phyloP scores from a whole-genome alignment of 2,888 invertebrate species.

The Ganaspis brasiliensis region DNA sequence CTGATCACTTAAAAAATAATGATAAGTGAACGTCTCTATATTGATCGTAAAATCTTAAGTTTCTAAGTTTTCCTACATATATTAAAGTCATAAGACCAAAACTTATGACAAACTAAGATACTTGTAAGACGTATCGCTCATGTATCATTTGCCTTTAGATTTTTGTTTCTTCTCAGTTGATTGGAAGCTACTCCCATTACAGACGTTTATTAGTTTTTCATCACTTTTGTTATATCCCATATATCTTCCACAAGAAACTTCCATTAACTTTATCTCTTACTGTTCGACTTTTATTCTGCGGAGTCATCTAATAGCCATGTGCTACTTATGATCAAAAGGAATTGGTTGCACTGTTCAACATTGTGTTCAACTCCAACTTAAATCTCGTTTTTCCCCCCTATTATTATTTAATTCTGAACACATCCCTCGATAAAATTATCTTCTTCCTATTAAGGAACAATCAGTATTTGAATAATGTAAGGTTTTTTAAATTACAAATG shows the following conservation, averaged over 20 bases:
- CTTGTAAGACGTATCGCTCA: background rate
- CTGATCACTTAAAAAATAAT: constrained; percentile 17
- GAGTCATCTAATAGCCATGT: constrained; percentile 10
- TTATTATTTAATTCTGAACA: background rate
- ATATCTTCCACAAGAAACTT: constrained; percentile 18
- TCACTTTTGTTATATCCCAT: constrained; percentile 9
- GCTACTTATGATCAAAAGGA: constrained; percentile 22
- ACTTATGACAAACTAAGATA: constrained; percentile 12
- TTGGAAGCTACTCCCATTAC: constrained; percentile 15
- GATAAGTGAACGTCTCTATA: constrained; percentile 42
- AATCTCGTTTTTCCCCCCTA: background rate
- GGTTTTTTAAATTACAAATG: constrained; percentile 23
- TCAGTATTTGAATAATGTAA: constrained; percentile 31
- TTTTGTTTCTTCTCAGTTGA: constrained; percentile 13
- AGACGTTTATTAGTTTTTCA: constrained; percentile 32
- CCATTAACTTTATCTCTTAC: background rate
- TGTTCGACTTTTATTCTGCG: constrained; percentile 22
- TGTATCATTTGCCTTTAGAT: constrained; percentile 34
- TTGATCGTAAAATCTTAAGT: constrained; percentile 61
- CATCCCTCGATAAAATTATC: background rate
- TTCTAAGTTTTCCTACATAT: constrained; percentile 48
- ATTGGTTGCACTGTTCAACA: constrained; percentile 11
- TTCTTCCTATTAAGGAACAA: constrained; percentile 27
- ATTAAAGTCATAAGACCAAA: constrained; percentile 56
- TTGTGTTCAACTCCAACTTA: background rate